Evolutionary conservation across 2,113 vertebrate species (phyloP), one percentile per base, ranked within the genome.

Genomic region (Erinaceus europaeus): DNA sequence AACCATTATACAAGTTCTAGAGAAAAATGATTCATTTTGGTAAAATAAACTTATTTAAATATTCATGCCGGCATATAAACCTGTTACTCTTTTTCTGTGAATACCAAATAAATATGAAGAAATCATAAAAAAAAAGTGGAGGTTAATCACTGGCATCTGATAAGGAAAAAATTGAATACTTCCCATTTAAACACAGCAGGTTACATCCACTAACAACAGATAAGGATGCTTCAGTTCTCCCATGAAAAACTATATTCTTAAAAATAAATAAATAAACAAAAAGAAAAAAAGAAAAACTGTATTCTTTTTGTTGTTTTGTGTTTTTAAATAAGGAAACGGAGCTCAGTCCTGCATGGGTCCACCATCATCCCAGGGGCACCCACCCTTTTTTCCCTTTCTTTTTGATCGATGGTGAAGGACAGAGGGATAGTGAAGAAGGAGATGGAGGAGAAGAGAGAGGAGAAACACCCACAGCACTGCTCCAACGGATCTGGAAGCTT

Each of bases 11-110:
- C 82, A 82, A 75, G 25, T 72, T 79, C 34, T 73, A 53, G 23
- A 21, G 23, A 53, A 72, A 67, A 94, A 87, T 84, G 21, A 57
- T 73, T 91, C 27, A 80, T 81, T 85, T n/a, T 83, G 74, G 13
- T 72, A 86, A 80, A 62, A 88, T 57, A 65, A 53, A 14, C 65
- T 91, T 27, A 86, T 52, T 93, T 89, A 76, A 86, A 84, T 84
- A 88, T 91, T 88, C 74, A 44, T 73, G 44, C 62, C 25, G 82
- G 42, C 69, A 78, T 40, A 55, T 64, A 85, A 62, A 12, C 59
- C 42, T 46, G 12, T 87, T 81, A 46, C 4, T 91, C 20, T 81
- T 36, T 80, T 93, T 85, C 25, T 71, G 27, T 34, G n/a, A 8
- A 79, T 44, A 76, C 57, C 67, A 82, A 84, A 61, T 73, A 92